phyloP scores from a whole-genome alignment of 2,888 invertebrate species.

The Gasteruption jaculator region DNA sequence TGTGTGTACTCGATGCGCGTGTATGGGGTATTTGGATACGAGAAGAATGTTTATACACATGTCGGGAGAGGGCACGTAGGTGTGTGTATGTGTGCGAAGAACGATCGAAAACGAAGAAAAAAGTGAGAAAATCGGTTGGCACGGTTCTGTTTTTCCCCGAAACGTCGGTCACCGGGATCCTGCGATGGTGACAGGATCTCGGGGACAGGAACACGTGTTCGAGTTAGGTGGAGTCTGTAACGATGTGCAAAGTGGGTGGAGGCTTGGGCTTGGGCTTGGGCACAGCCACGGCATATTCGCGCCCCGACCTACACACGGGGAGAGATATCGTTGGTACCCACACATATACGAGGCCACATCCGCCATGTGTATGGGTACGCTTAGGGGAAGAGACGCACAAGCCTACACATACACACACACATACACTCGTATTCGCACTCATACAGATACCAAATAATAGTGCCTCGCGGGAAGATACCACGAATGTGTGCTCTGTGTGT shows the following conservation, averaged over 20 bases:
- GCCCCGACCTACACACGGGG: no score
- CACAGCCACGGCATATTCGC: constrained; percentile 27
- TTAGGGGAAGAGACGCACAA: no score
- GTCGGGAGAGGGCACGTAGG: background rate
- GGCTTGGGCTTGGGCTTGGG: constrained; percentile 39
- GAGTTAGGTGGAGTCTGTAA: constrained; percentile 50
- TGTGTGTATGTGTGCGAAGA: constrained; percentile 4
- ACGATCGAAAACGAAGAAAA: constrained; percentile 1
- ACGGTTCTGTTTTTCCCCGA: background rate
- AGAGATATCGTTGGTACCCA: no score
- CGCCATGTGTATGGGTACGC: no score
- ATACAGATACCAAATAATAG: no score
- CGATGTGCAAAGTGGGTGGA: constrained; percentile 48
- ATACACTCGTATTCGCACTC: no score
- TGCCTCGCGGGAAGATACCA: no score
- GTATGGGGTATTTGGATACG: background rate
- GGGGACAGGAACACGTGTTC: constrained; percentile 36
- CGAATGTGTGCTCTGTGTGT: no score
- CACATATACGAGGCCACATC: no score
- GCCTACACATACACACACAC: no score
- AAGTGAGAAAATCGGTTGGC: constrained; percentile 14
- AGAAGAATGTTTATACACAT: background rate
- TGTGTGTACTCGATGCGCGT: background rate
- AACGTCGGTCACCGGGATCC: background rate
- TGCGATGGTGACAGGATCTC: no score